A percentile compares a stretch with the other conserved stretches of the same genome.
These are phyloP conservation scores for Cephus rjabovi DNA, from an alignment of 2,888 invertebrate genomes.

Conservation along the genomic window DNA sequence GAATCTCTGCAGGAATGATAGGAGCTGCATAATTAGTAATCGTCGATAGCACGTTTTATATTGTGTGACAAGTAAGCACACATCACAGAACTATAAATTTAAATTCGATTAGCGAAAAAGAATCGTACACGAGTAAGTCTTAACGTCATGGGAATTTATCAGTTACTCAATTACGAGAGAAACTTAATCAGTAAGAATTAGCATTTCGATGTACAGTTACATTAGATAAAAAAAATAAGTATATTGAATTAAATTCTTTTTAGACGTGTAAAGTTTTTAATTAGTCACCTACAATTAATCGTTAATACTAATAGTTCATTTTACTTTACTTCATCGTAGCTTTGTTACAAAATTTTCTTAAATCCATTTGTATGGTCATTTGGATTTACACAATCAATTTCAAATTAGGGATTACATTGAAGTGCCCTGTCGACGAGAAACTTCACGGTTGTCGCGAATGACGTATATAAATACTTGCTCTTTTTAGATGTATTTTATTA, in stretches of 20 bases:
- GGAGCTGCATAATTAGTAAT: background rate
- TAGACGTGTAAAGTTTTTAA: background rate
- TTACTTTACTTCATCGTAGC: background rate
- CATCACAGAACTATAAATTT: background rate
- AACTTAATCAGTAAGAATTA: background rate
- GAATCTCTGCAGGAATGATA: too few relatives aligned
- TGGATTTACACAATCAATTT: background rate
- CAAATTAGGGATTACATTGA: background rate
- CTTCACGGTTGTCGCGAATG: background rate
- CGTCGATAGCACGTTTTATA: background rate
- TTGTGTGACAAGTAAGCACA: background rate
- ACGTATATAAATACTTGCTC: background rate
- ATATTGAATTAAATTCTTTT: background rate
- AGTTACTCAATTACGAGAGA: background rate
- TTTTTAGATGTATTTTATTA: slow-evolving; percentile 25
- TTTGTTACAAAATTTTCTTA: background rate
- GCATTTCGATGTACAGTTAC: background rate
- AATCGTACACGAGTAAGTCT: background rate
- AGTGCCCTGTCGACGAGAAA: background rate
- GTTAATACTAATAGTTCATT: background rate
- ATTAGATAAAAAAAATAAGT: slow-evolving; percentile 1
- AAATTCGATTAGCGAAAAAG: background rate
- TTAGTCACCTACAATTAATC: background rate
- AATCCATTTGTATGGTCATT: background rate
- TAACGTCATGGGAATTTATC: background rate